phyloP scores from a whole-genome alignment of 2,113 vertebrate genomes.

The Scophthalmus maximus region DNA sequence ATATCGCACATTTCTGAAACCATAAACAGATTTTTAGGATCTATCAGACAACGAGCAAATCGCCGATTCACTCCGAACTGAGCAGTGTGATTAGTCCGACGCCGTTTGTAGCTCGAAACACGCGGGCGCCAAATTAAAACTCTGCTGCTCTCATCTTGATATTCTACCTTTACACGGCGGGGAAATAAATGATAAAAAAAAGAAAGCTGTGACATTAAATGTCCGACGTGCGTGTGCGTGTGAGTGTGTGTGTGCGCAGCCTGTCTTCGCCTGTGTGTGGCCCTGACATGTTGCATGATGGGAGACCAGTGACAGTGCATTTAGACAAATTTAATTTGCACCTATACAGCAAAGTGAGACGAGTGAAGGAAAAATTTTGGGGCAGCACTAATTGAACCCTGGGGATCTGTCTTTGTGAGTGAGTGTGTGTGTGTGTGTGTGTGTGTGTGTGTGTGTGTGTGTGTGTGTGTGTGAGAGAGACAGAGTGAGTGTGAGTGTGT shows the following conservation, averaged over 20 bases:
- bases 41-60: background rate
- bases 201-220: conserved; percentile 28
- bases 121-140: conserved; percentile 3
- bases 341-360: conserved; percentile 85
- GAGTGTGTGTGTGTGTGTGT: conserved; percentile 82
- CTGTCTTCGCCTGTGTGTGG: conserved; percentile 46
- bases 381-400: conserved; percentile 92
- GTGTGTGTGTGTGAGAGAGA: conserved; percentile 79
- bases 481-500: conserved; percentile 82
- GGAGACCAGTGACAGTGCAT: conserved; percentile 69
- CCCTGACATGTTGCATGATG: conserved; percentile 70
- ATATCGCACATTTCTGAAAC: no score
- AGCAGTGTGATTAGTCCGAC: background rate
- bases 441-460: conserved; percentile 83
- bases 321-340: conserved; percentile 87
- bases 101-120: background rate
- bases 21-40: no score
- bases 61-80: background rate
- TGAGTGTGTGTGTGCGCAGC: conserved; percentile 14
- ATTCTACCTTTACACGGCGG: background rate
- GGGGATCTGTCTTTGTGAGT: conserved; percentile 80
- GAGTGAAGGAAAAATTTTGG: conserved; percentile 86
- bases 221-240: conserved; percentile 12
- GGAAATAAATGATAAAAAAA: background rate
- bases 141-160: conserved; percentile 16